Percentiles rank a stretch among this genome's conserved stretches.
Evolutionary conservation across 2,113 vertebrate genomes (phyloP).

Genomic region (Heteronetta atricapilla): DNA sequence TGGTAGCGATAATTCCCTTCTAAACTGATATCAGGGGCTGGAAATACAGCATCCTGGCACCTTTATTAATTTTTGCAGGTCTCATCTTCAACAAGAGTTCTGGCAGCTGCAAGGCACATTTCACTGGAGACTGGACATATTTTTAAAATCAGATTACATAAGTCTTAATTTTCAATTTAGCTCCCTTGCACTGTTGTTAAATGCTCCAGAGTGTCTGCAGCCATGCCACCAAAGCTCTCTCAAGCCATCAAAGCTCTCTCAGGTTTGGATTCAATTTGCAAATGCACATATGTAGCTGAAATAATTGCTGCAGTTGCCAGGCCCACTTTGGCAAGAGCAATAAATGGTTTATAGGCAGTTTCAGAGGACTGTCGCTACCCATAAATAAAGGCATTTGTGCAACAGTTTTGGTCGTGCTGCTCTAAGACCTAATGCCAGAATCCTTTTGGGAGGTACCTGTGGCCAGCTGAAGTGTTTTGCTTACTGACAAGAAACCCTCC

Average conservation of each 20-base stretch:
- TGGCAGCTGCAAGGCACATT: neutral
- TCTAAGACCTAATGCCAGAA: neutral
- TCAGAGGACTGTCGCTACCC: neutral
- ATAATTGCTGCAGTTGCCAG: neutral
- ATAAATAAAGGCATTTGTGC: slow-evolving; percentile 5
- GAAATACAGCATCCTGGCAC: neutral
- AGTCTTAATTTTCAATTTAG: neutral
- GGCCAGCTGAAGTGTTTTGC: neutral
- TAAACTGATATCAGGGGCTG: neutral
- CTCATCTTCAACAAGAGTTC: neutral
- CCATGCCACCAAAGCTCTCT: neutral
- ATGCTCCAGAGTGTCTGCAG: neutral
- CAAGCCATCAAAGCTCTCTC: neutral
- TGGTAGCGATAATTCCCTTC: neutral
- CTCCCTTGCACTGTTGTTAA: neutral
- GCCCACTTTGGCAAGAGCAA: neutral
- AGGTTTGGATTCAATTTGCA: slow-evolving; percentile 6
- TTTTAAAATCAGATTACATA: neutral
- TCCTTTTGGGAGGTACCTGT: neutral
- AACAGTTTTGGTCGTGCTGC: neutral
- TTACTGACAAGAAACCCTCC: neutral
- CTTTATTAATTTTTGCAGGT: neutral
- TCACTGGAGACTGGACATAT: neutral
- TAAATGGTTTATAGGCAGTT: neutral
- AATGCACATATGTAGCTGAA: neutral